A percentile compares a stretch with the other conserved stretches of the same genome.
Conservation (phyloP, 1,140 invertebrate species). For the Saccostrea echinata region DNA sequence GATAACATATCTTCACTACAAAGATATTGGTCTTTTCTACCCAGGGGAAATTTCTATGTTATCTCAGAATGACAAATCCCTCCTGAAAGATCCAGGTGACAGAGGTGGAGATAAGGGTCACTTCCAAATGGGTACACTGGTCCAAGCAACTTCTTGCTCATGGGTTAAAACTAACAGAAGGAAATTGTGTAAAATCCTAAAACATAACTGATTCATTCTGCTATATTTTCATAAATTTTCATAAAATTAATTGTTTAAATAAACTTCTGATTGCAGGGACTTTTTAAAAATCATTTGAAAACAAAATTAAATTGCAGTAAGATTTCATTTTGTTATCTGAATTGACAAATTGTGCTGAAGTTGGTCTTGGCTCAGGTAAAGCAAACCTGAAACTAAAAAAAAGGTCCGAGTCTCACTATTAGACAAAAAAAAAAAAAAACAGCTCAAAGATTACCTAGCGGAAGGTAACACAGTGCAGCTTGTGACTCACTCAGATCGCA, state of each 20-base stretch:
- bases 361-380: constrained; percentile 7
- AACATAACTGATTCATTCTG: not conserved
- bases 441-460: not conserved
- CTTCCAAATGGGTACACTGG: not conserved
- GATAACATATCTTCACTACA: not conserved
- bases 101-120: not conserved
- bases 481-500: not conserved
- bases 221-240: not conserved
- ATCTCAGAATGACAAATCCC: constrained; percentile 4
- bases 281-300: not conserved
- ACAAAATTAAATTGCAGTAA: not conserved
- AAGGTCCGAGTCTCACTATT: not conserved
- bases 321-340: not conserved
- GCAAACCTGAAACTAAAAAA: not conserved
- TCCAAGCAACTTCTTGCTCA: not conserved
- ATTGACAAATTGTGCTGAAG: not conserved
- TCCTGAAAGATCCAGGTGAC: constrained; percentile 1
- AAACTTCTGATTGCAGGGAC: not conserved
- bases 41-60: not conserved
- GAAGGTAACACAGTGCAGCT: not conserved
- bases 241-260: not conserved
- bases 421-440: not conserved
- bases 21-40: constrained; percentile 13
- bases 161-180: too few relatives aligned
- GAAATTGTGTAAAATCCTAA: not conserved